Conservation (phyloP, 1,140 invertebrate genomes). For the Dinothrombium tinctorium region DNA sequence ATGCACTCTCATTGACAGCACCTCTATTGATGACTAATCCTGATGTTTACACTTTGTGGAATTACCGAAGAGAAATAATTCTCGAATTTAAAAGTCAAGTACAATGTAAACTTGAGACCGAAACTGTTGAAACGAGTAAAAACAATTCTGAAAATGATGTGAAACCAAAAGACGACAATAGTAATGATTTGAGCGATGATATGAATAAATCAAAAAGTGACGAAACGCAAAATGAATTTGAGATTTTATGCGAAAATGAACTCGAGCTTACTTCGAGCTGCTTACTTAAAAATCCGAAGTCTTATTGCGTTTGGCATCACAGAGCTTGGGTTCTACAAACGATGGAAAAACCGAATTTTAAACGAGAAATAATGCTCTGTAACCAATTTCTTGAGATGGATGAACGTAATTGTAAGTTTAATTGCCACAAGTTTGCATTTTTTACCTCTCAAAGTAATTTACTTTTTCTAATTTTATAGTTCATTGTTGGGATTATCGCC, state of each 20-base stretch:
- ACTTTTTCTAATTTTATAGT: conserved; percentile 32
- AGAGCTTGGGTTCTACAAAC: conserved; percentile 62
- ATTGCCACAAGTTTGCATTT: background rate
- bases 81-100: conserved; percentile 23
- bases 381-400: conserved; percentile 64
- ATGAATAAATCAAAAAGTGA: conserved; percentile 14
- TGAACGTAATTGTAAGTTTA: conserved; percentile 79
- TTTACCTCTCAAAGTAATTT: conserved; percentile 6
- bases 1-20: conserved; percentile 41
- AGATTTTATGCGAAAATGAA: conserved; percentile 38
- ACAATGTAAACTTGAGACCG: conserved; percentile 18
- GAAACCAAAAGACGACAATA: background rate
- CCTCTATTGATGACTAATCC: conserved; percentile 54
- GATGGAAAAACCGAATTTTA: conserved; percentile 44
- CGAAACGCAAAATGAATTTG: conserved; percentile 23
- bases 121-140: background rate
- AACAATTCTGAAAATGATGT: background rate
- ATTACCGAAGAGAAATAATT: conserved; percentile 60
- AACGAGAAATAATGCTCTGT: conserved; percentile 56
- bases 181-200: background rate
- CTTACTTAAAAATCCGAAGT: conserved; percentile 34
- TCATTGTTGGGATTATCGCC: conserved; percentile 79
- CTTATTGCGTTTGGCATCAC: conserved; percentile 84
- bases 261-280: conserved; percentile 49
- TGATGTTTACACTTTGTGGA: conserved; percentile 81